Percentiles rank a stretch among this genome's conserved stretches.
Evolutionary conservation across 1,140 invertebrate species (phyloP).

Genomic region (Lasaia peninsularis): DNA sequence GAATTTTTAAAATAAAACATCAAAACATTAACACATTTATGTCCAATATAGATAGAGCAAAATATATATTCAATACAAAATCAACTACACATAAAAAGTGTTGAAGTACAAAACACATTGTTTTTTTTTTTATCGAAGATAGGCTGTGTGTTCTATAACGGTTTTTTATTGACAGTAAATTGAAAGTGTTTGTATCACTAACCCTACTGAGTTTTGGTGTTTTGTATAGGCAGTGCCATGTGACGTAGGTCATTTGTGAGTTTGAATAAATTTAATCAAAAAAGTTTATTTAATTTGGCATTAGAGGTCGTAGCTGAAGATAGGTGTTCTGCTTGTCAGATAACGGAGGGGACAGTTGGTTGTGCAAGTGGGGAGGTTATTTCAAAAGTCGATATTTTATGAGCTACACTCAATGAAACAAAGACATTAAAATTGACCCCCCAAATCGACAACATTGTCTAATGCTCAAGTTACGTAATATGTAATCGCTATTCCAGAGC

Average conservation of each 20-base stretch:
- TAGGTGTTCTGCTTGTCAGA: conserved; percentile 68
- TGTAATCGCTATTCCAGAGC: not conserved
- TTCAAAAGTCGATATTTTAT: conserved; percentile 15
- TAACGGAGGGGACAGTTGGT: conserved; percentile 56
- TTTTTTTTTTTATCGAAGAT: not conserved
- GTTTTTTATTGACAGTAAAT: not conserved
- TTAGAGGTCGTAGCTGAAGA: conserved; percentile 61
- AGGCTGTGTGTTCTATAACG: not conserved
- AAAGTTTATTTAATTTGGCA: not conserved
- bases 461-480: conserved; percentile 58
- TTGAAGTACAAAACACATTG: not conserved
- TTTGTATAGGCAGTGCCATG: conserved; percentile 24
- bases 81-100: not conserved
- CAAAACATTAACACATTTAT: not conserved
- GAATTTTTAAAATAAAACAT: not conserved
- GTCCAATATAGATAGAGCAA: not conserved
- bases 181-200: not conserved
- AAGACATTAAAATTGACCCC: conserved; percentile 27
- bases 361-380: conserved; percentile 32
- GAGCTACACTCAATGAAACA: conserved; percentile 1
- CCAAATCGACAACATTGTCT: conserved; percentile 48
- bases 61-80: not conserved
- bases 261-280: not conserved
- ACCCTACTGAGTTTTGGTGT: conserved; percentile 23
- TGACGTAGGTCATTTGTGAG: conserved; percentile 1